phyloP scores from a whole-genome alignment of 64 coral and sea anemone species.

The Stylophora pistillata region DNA sequence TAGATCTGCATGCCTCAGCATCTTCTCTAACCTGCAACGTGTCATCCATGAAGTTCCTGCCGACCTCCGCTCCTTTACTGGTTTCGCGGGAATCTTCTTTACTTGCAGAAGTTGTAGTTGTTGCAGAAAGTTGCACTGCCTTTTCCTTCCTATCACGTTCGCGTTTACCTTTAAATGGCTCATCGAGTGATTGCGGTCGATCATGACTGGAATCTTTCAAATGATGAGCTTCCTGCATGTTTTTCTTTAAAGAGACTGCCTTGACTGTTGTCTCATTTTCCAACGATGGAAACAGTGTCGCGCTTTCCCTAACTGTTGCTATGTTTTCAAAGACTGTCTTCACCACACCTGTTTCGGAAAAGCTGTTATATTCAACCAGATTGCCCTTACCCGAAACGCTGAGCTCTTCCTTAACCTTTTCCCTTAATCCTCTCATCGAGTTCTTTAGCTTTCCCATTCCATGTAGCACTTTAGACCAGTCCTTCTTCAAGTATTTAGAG shows the following conservation, averaged over 20 bases:
- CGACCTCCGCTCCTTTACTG: neutral
- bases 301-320: neutral
- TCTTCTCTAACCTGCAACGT: neutral
- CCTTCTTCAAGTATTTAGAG: constrained; percentile 35
- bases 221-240: neutral
- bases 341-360: neutral
- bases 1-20: neutral
- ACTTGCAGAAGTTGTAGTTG: neutral
- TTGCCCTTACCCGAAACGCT: neutral
- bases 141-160: neutral
- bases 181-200: neutral
- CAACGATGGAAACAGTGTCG: neutral
- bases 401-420: constrained; percentile 3
- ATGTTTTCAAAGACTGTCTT: neutral
- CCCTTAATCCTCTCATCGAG: constrained; percentile 14
- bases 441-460: constrained; percentile 29
- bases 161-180: neutral
- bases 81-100: neutral
- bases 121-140: neutral
- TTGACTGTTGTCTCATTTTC: neutral
- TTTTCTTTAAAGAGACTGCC: neutral
- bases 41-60: neutral
- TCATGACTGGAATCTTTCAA: neutral
- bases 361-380: neutral
- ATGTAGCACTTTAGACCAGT: constrained; percentile 48